Evolutionary conservation across 2,888 invertebrate species (phyloP), one percentile per base, ranked within the genome.

Genomic region (Andrena chrysosceles): DNA sequence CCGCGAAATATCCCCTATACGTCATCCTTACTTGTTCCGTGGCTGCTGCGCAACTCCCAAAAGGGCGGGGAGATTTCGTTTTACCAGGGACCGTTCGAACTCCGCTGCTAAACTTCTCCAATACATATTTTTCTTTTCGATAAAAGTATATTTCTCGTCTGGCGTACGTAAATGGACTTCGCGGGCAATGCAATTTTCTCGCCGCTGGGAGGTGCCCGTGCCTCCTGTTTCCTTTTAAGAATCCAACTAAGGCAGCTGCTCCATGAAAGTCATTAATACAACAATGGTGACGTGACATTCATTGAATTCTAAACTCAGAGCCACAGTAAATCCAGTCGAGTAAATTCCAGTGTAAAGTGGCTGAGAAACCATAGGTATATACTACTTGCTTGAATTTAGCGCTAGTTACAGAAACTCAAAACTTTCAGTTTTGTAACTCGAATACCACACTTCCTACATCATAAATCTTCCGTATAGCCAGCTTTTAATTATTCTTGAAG

Each of bases 111-210:
- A 83, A 83, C 73, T 83, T 84, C 73, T 74, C 67, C 83, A 70
- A 84, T 84, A 74, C 77, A 82, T 83, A 77, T 83, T 83, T 83
- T 77, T 29, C 77, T 72, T 71, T 77, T 69, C 83, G 72, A 82
- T 83, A 72, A 83, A 76, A 77, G 71, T 77, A 69, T 63, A 63
- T 63, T 72, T 64, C 26, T 56, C 62, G 59, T 56, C 72, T 33
- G 31, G 23, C 20, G 56, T 52, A 64, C 59, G 77, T 71, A 69
- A 83, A 82, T 83, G 49, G 66, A 82, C 68, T 70, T 31, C 10
- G 16, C 16, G 20, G 23, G 59, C 56, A 48, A 75, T 48, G 8
- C 52, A 62, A 75, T 82, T 75, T 70, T 54, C 64, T 35, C 49
- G 13, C 13, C 48, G 29, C n/a, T 3, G 16, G 8, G 7, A 26